Evolutionary conservation across 1,140 invertebrate species (phyloP), one percentile per base, ranked within the genome.

Genomic region (Anoplophora glabripennis): DNA sequence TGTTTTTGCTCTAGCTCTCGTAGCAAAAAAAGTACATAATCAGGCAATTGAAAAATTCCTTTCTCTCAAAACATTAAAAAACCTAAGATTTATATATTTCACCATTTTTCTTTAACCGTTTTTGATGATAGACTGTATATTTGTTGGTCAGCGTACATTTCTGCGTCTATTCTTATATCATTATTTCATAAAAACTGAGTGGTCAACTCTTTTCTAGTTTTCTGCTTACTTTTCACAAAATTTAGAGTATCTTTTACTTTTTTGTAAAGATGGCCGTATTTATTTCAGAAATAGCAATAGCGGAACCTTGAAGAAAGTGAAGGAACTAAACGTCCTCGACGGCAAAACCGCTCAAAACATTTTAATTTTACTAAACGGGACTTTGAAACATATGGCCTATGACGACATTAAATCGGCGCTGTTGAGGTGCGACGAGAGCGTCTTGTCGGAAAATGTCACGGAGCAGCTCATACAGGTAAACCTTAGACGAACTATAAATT

Each of bases 321-420:
- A 96, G 77, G 89, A 95, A 74, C 77, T 97, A 0, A 91, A 90
- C 73, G 93, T 98, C 3, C 76, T 99, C 4, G 95, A 98, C 77
- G 81, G 84, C 4, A 98, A 98, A 79, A 82, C 92, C 1, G 95
- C 94, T 0, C 95, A 98, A 80, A 98, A 96, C 79, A 84, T 98
- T n/a, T 88, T 88, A 10, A 98, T 98, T 70, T 78, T 98, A 5
- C 77, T 98, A 0, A 88, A 87, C 21, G 91, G 94, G 3, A 90
- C 91, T 0, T 80, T 98, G 12, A 98, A 98, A 75, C 91, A 94
- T 67, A 84, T 96, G 76, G 83, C 86, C 1, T 92, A 94, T 67
- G 84, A 90, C 12, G 89, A 95, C 69, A 89, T 99, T 7, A 89
- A 89, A 69, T 81, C 80, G 7, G 89, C 89, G 64, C 85, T 99